These are phyloP conservation scores for Apogon talboti DNA, from an alignment of 2,797 vertebrate genomes.

Conservation along the genomic window DNA sequence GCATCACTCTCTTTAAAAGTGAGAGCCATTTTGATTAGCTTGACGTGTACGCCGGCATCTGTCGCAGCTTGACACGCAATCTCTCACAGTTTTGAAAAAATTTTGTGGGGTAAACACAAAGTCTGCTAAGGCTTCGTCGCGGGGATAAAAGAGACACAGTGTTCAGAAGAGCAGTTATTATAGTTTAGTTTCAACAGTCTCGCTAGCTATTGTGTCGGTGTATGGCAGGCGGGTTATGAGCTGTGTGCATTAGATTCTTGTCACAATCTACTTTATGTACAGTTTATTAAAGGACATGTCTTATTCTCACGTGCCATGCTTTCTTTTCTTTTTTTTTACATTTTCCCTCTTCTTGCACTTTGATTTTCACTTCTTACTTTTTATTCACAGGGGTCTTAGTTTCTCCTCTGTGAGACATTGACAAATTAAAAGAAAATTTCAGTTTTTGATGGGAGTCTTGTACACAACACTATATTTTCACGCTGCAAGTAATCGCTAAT, in stretches of 20 bases:
- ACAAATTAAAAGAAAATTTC: background rate
- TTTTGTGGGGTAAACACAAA: conserved; percentile 47
- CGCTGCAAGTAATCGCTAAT: too few relatives aligned
- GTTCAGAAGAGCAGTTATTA: conserved; percentile 72
- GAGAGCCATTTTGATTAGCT: conserved; percentile 44
- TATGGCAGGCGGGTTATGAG: conserved; percentile 46
- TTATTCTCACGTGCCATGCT: conserved; percentile 20
- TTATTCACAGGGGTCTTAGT: background rate
- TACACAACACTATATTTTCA: too few relatives aligned
- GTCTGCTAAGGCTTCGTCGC: conserved; percentile 72
- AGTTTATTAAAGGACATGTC: conserved; percentile 32
- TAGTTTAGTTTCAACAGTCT: conserved; percentile 78
- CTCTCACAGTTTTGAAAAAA: conserved; percentile 58
- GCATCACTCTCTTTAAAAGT: conserved; percentile 48
- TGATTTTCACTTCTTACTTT: conserved; percentile 4
- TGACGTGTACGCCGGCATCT: conserved; percentile 5
- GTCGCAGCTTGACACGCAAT: conserved; percentile 14
- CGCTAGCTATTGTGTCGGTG: conserved; percentile 63
- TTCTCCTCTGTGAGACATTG: conserved; percentile 12
- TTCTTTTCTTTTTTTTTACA: too few relatives aligned
- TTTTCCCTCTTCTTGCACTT: background rate
- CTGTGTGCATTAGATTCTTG: conserved; percentile 20
- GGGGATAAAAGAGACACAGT: conserved; percentile 75
- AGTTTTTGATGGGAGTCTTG: background rate
- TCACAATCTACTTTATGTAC: conserved; percentile 33